phyloP scores from a whole-genome alignment of 2,113 vertebrate species.

The Zootoca vivipara region DNA sequence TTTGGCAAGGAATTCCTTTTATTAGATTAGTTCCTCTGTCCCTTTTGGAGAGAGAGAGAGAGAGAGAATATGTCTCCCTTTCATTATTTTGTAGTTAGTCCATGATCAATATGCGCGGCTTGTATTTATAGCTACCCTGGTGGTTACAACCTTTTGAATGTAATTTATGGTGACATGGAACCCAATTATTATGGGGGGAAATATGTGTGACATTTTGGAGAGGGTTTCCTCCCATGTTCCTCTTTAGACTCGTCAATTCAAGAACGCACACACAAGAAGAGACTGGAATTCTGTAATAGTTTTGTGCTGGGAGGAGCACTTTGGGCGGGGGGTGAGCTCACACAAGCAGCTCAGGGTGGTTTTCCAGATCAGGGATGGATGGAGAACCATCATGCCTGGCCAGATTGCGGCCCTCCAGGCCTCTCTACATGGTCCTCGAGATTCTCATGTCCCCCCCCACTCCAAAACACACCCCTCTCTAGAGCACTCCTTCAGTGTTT shows the following conservation, averaged over 20 bases:
- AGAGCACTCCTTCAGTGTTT: too few species aligned
- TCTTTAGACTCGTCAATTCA: not conserved
- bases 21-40: conserved; percentile 75
- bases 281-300: too few species aligned
- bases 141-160: conserved; percentile 61
- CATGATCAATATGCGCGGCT: conserved; percentile 77
- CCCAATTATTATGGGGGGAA: conserved; percentile 34
- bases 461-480: too few species aligned
- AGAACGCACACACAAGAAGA: not conserved
- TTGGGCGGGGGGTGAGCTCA: too few species aligned
- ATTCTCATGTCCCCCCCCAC: too few species aligned
- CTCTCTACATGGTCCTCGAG: too few species aligned
- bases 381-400: too few species aligned
- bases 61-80: conserved; percentile 71
- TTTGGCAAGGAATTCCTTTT: conserved; percentile 65
- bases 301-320: too few species aligned
- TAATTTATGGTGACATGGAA: conserved; percentile 60
- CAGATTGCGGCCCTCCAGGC: too few species aligned
- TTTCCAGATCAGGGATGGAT: too few species aligned
- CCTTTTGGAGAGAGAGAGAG: conserved; percentile 50
- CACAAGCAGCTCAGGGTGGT: too few species aligned
- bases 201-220: not conserved
- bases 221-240: not conserved
- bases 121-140: conserved; percentile 63
- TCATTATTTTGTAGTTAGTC: conserved; percentile 73